Conservation (phyloP, 1,140 invertebrate species). For the Pissodes strobi region DNA sequence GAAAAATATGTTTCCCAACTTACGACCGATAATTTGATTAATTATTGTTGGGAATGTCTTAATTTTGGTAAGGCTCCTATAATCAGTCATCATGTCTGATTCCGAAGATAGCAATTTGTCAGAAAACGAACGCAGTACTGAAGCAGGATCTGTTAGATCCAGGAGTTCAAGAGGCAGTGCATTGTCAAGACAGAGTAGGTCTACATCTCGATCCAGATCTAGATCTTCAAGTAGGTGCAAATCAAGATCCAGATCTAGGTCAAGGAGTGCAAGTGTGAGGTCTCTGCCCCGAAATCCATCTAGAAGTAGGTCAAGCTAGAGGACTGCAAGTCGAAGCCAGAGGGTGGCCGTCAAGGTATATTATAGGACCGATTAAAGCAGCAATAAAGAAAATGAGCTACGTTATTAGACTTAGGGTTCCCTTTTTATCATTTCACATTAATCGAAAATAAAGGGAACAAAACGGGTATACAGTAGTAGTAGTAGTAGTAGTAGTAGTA, state of each 20-base stretch:
- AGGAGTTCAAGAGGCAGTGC: slow-evolving; percentile 50
- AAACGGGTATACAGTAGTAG: no score
- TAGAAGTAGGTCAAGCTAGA: slow-evolving; percentile 49
- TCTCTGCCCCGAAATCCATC: slow-evolving; percentile 40
- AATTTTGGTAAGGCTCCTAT: no score
- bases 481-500: no score
- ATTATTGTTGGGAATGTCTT: no score
- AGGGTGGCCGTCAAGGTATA: no score
- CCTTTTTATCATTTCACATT: no score
- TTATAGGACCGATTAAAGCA: no score
- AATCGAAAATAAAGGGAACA: no score
- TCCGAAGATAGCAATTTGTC: slow-evolving; percentile 76
- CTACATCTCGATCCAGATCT: slow-evolving; percentile 49
- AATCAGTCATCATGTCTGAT: slow-evolving; percentile 67
- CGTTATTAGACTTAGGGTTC: no score
- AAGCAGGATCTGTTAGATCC: slow-evolving; percentile 64
- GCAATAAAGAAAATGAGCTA: no score
- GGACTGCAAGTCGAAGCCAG: slow-evolving; percentile 49
- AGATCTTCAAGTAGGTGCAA: slow-evolving; percentile 53
- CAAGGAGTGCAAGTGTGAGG: slow-evolving; percentile 14
- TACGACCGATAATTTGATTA: no score
- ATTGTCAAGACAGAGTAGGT: slow-evolving; percentile 36
- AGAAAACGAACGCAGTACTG: slow-evolving; percentile 65
- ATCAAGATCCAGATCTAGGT: slow-evolving; percentile 48
- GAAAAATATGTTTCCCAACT: no score